A percentile compares a stretch with the other conserved stretches of the same genome.
phyloP scores from a whole-genome alignment of 2,113 vertebrate species.

The Colaptes auratus region DNA sequence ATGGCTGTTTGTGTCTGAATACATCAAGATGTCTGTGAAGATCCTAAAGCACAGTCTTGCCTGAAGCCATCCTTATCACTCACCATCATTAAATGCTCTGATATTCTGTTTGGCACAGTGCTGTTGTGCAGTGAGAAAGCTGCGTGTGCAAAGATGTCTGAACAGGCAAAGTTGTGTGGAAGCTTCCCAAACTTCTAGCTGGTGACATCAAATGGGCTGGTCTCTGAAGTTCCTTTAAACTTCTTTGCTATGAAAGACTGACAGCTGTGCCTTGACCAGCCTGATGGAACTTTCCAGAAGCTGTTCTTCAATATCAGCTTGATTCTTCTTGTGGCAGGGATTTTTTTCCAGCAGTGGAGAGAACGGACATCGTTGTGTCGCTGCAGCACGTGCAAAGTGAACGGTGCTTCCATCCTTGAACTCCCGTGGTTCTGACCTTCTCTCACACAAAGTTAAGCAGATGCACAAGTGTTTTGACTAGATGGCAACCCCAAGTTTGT shows the following conservation, averaged over 20 bases:
- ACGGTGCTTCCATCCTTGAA: background rate
- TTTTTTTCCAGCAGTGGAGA: background rate
- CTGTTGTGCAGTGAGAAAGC: background rate
- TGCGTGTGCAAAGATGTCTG: background rate
- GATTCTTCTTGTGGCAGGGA: background rate
- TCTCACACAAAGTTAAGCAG: background rate
- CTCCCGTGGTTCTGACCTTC: slow-evolving; percentile 15
- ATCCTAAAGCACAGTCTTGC: background rate
- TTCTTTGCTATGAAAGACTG: background rate
- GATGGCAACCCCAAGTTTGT: slow-evolving; percentile 55
- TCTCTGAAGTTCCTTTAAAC: background rate
- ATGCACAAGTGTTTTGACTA: slow-evolving; percentile 36
- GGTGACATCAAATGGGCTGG: background rate
- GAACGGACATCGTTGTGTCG: accelerated
- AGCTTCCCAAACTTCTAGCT: background rate
- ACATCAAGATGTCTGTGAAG: background rate
- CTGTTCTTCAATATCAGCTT: background rate
- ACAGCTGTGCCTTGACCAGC: background rate
- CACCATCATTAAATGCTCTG: background rate
- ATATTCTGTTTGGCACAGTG: background rate
- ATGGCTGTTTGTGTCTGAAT: background rate
- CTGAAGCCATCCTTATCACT: background rate
- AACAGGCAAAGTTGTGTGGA: background rate
- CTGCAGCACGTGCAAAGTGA: background rate
- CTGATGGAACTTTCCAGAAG: background rate